Percentiles rank a stretch among this genome's conserved stretches.
Conservation (phyloP, 2,113 vertebrate species). For the Athene noctua region DNA sequence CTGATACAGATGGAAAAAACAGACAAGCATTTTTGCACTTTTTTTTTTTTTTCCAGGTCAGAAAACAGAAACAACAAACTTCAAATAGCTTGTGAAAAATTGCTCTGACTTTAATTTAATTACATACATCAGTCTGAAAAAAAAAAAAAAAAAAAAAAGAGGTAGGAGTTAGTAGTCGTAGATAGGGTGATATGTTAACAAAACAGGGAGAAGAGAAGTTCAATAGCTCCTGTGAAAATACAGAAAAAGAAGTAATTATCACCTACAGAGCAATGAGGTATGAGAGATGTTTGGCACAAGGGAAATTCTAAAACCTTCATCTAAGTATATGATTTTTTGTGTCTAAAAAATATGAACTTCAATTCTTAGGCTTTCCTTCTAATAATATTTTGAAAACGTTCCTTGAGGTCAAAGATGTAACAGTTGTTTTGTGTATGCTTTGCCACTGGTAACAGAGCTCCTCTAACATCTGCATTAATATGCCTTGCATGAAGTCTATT, state of each 20-base stretch:
- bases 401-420: background rate
- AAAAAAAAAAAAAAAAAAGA: background rate
- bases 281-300: background rate
- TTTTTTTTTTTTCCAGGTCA: background rate
- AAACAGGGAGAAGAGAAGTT: background rate
- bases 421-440: background rate
- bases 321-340: background rate
- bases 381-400: background rate
- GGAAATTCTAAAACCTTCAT: background rate
- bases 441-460: background rate
- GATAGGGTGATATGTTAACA: background rate
- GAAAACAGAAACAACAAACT: background rate
- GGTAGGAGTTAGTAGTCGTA: background rate
- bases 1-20: background rate
- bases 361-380: background rate
- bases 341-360: background rate
- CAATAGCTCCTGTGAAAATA: background rate
- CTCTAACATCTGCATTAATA: background rate
- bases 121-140: background rate
- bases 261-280: background rate
- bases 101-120: background rate
- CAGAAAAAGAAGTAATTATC: slow-evolving; percentile 13
- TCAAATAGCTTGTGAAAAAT: background rate
- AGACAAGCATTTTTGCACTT: background rate
- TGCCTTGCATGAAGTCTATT: background rate